These are phyloP conservation scores for Carlito syrichta DNA, from an alignment of 2,113 vertebrate species.

Conservation along the genomic window DNA sequence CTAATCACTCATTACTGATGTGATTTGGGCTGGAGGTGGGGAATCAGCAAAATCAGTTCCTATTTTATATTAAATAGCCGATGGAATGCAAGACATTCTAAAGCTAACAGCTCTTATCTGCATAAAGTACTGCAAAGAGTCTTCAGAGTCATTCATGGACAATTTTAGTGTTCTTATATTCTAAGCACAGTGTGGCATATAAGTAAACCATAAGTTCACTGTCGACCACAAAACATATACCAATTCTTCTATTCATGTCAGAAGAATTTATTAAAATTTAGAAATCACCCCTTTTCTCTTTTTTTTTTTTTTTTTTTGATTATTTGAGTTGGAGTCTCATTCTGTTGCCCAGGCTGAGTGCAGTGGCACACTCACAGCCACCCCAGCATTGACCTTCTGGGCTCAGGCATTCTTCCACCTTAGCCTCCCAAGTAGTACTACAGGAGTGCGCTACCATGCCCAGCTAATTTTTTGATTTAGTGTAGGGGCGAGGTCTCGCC, in stretches of 20 bases:
- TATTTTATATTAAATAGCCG: background rate
- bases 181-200: background rate
- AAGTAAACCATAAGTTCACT: background rate
- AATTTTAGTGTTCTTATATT: background rate
- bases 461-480: too few species aligned
- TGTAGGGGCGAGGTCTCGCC: too few species aligned
- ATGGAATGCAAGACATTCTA: background rate
- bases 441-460: too few species aligned
- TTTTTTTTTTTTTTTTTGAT: too few species aligned
- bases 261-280: constrained; percentile 1
- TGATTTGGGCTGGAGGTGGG: background rate
- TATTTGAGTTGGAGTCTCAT: too few species aligned
- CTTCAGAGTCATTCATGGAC: background rate
- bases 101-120: background rate
- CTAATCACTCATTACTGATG: background rate
- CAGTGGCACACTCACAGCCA: too few species aligned
- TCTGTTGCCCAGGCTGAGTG: too few species aligned
- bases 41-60: background rate
- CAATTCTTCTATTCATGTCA: background rate
- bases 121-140: background rate
- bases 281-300: background rate
- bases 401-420: too few species aligned
- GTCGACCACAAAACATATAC: background rate
- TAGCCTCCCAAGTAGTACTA: too few species aligned
- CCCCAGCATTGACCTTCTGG: too few species aligned